Base-by-base conservation (phyloP, 2,797 vertebrate species). In the Anguilla marmorata region DNA sequence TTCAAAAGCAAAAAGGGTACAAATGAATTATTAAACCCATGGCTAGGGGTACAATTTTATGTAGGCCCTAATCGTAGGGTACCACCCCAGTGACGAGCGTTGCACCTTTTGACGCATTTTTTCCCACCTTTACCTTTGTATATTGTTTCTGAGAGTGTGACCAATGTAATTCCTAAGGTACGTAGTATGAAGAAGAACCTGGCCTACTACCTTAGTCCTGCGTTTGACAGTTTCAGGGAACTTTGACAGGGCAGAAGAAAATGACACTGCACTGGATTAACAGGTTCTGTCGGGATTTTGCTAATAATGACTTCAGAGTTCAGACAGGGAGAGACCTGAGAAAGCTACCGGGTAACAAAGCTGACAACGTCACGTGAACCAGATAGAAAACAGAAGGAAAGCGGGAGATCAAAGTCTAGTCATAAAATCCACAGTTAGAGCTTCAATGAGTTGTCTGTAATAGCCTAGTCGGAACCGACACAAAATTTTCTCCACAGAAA, bases 201-300 rank as follows among this genome's bases (percentile, higher is more conserved):
- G 19, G 33, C 37, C 1, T 48, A 8, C 41, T 16, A 80, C 58
- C 58, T 63, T 8, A 8, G 74, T 21, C 11, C 76, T 11, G 45
- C 45, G 19, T 48, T 80, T 80, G 37, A 37, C 76, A 8, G 21
- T 2, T 45, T 37, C 76, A 48, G 45, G 76, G 76, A 45, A 48
- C 14, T 45, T 45, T 80, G 76, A 80, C 37, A 14, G 11, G 76
- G 76, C 37, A 80, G 76, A 37, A 48, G 37, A 76, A 80, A 45
- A 48, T 80, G 76, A 80, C 76, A 80, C 76, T 21, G 33, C 4
- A 80, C 76, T 80, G 76, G 76, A 45, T 45, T 41, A 45, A 80
- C 76, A 80, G 41, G 76, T 48, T 80, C 41, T 6, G 41, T 45
- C 2, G 4, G 76, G 19, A 80, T 27, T 41, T 16, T 30, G 76